Conservation (phyloP, 1,140 invertebrate genomes). For the Anoplolepis gracilipes region DNA sequence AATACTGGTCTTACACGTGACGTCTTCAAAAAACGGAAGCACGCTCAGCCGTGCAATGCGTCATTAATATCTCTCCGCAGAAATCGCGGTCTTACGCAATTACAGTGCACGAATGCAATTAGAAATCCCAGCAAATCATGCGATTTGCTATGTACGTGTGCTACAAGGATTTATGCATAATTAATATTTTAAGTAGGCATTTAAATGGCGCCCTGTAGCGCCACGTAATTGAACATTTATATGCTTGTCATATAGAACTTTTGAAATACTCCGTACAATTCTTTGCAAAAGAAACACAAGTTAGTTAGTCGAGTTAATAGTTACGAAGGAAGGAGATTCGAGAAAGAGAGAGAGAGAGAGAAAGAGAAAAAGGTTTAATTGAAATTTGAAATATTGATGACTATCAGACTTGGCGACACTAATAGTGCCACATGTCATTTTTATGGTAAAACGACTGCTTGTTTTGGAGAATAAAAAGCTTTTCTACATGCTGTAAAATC, state of each 20-base stretch:
- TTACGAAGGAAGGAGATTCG: not conserved
- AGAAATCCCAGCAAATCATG: constrained; percentile 30
- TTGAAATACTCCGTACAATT: not conserved
- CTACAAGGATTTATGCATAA: constrained; percentile 26
- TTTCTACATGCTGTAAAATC: not conserved
- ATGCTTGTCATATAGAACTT: not conserved
- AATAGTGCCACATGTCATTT: not conserved
- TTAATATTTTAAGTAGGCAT: constrained; percentile 23
- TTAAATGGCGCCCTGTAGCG: not conserved
- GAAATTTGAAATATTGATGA: not conserved
- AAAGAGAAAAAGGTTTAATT: no score
- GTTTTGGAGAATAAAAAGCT: not conserved
- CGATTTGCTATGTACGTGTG: not conserved
- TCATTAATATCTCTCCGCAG: constrained; percentile 42
- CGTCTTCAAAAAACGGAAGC: constrained; percentile 35
- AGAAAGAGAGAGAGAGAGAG: no score
- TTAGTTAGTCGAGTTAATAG: not conserved
- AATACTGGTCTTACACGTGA: constrained; percentile 13
- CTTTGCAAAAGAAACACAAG: not conserved
- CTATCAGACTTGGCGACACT: not conserved
- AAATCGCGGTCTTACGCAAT: constrained; percentile 25
- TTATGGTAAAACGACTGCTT: not conserved
- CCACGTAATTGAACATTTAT: not conserved
- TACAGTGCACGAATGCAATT: constrained; percentile 32
- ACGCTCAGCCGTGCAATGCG: constrained; percentile 27